phyloP scores from a whole-genome alignment of 2,888 invertebrate species.

The Taenaris catops region DNA sequence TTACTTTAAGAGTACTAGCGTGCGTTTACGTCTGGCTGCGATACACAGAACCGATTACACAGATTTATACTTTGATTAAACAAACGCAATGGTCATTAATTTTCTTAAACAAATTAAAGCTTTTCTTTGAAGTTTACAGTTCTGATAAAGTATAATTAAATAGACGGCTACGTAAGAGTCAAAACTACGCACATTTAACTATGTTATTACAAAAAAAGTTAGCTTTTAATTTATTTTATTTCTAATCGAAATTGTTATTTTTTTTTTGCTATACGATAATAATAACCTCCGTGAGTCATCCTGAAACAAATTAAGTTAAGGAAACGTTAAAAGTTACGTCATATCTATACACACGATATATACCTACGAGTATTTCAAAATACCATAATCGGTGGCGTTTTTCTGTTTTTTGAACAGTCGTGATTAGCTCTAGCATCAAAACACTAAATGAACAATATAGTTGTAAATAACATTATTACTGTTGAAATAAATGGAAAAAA shows the following conservation, averaged over 20 bases:
- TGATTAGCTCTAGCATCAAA: slow-evolving; percentile 60
- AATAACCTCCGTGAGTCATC: slow-evolving; percentile 16
- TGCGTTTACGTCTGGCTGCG: slow-evolving; percentile 8
- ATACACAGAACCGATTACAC: slow-evolving; percentile 14
- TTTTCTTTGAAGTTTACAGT: slow-evolving; percentile 1
- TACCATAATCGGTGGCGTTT: too few relatives aligned
- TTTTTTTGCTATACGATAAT: slow-evolving; percentile 15
- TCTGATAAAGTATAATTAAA: slow-evolving; percentile 9
- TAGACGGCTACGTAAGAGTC: slow-evolving; percentile 1
- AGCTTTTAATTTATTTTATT: not conserved
- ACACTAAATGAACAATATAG: slow-evolving; percentile 64
- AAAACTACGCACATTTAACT: not conserved
- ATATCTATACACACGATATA: slow-evolving; percentile 41
- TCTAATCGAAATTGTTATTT: too few relatives aligned
- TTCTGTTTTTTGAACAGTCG: slow-evolving; percentile 47
- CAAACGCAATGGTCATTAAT: slow-evolving; percentile 23
- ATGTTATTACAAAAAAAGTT: not conserved
- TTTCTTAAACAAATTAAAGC: slow-evolving; percentile 16
- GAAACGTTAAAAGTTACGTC: too few relatives aligned
- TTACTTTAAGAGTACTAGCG: slow-evolving; percentile 10
- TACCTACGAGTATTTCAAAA: too few relatives aligned
- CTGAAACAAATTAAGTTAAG: slow-evolving; percentile 41
- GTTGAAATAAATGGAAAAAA: slow-evolving; percentile 31
- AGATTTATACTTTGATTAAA: slow-evolving; percentile 23
- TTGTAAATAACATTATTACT: slow-evolving; percentile 66